phyloP scores from a whole-genome alignment of 1,140 invertebrate species.

The Harlomillsia oculata region DNA sequence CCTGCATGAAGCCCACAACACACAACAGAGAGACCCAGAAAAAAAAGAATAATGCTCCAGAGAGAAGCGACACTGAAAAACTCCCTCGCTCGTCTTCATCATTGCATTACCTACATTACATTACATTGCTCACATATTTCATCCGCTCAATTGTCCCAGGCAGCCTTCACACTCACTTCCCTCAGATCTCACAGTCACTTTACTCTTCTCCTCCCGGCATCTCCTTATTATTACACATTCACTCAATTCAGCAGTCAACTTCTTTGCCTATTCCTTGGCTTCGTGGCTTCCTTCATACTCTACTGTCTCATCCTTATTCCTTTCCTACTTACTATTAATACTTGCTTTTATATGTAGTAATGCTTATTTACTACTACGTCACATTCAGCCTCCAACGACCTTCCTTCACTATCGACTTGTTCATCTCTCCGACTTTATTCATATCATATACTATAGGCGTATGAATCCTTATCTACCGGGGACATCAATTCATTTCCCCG shows the following conservation, averaged over 20 bases:
- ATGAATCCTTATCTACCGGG: no score
- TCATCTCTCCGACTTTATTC: neutral
- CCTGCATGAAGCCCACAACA: neutral
- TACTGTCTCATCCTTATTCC: neutral
- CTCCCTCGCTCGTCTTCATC: no score
- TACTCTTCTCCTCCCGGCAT: neutral
- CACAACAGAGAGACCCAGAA: neutral
- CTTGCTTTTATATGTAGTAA: neutral
- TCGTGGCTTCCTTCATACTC: neutral
- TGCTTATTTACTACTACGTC: neutral
- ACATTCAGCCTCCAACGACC: no score
- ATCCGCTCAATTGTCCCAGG: neutral
- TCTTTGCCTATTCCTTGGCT: neutral
- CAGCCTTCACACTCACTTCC: neutral
- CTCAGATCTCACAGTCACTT: neutral
- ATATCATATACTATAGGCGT: neutral
- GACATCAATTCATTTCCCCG: neutral
- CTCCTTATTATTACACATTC: conserved; percentile 3
- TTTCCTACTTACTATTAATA: neutral
- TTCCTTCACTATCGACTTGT: neutral
- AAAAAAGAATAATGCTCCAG: neutral
- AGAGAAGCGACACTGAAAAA: no score
- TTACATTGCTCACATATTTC: neutral
- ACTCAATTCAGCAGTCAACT: neutral
- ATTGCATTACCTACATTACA: no score